phyloP scores from a whole-genome alignment of 1,140 invertebrate genomes.

The Ooceraea biroi region DNA sequence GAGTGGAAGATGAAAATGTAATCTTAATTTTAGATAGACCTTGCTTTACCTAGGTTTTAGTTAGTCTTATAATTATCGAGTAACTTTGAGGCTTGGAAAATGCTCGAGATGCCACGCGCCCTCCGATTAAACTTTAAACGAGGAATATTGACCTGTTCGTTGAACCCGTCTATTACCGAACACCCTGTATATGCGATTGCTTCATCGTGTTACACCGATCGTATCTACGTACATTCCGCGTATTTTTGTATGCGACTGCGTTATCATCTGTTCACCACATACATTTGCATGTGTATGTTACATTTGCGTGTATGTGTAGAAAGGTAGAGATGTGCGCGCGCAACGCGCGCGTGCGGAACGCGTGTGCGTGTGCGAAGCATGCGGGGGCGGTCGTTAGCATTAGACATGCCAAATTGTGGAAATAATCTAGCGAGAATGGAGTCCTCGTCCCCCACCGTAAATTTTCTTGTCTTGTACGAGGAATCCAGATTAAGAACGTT shows the following conservation, averaged over 20 bases:
- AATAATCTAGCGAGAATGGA: constrained; percentile 23
- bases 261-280: not conserved
- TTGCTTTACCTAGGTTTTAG: not conserved
- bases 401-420: constrained; percentile 43
- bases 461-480: not conserved
- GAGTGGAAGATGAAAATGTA: not conserved
- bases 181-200: not conserved
- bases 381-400: constrained; percentile 43
- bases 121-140: too few species aligned
- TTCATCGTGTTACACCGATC: constrained; percentile 14
- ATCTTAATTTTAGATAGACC: constrained; percentile 11
- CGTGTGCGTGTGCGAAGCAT: not conserved
- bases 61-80: too few species aligned
- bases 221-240: not conserved
- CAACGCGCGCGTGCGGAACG: too few species aligned
- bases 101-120: too few species aligned
- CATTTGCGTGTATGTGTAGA: not conserved
- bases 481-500: not conserved
- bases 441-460: constrained; percentile 1
- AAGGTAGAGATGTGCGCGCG: not conserved
- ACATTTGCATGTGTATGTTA: not conserved
- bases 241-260: not conserved
- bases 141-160: too few species aligned
- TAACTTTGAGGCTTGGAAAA: not conserved
- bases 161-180: not conserved